Evolutionary conservation across 2,888 invertebrate species (phyloP), one percentile per base, ranked within the genome.

Genomic region (Noctua comes): DNA sequence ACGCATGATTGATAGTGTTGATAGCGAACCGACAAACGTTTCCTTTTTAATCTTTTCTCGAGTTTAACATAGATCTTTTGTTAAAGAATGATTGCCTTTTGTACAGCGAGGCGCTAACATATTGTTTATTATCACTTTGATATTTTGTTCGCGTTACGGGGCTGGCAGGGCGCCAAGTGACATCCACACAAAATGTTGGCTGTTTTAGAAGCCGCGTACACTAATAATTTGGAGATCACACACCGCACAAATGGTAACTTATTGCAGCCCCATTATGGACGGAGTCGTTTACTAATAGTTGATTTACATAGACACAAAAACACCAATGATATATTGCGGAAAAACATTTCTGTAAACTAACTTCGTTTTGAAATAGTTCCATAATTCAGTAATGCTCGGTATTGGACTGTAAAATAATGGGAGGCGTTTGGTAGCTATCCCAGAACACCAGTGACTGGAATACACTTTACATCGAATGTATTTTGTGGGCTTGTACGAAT

Each of bases 1-100:
- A 91, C 90, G 90, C 88, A 92, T 96, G 96, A 97, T 97, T 95
- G 96, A 97, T 96, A 93, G 94, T 92, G 92, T 91, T 93, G 93
- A 95, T 95, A 93, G 92, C 91, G 91, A 88, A 82, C 90, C 92
- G 92, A 93, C 93, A 94, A 94, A 93, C 92, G 92, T 90, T 92
- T 90, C 91, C 90, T 93, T 94, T 93, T 93, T 93, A 94, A 94
- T 93, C 90, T 93, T 93, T 93, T 88, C 88, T 86, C 84, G 84
- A 92, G 89, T 92, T 88, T 90, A 88, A 91, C 90, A 86, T 86
- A 76, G 79, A 83, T 80, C 87, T 88, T 89, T 91, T 91, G 88
- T 90, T 83, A 84, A 84, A 80, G 84, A 88, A 86, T 87, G 80
- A 89, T 88, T 88, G 86, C 82, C 88, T 86, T 86, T 88, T 84